Conservation (phyloP, 2,113 vertebrate species). For the Hippocampus guttulatus region DNA sequence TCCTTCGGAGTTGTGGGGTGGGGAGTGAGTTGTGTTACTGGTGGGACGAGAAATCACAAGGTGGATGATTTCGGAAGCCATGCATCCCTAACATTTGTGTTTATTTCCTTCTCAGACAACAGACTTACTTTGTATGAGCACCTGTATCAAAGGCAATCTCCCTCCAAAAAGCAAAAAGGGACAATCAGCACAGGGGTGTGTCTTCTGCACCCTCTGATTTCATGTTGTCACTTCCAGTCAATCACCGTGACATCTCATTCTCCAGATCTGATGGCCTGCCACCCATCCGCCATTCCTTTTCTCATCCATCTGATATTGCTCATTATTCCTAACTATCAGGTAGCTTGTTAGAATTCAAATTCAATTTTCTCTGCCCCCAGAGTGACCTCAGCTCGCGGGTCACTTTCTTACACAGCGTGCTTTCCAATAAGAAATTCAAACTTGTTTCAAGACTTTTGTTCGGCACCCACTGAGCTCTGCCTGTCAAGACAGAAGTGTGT, state of each 20-base stretch:
- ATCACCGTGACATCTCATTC: slow-evolving; percentile 66
- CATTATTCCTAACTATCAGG: slow-evolving; percentile 77
- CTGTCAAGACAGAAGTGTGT: slow-evolving; percentile 48
- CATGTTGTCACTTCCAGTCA: slow-evolving; percentile 48
- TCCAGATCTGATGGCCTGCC: slow-evolving; percentile 50
- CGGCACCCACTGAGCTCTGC: slow-evolving; percentile 50
- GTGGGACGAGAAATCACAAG: slow-evolving; percentile 35
- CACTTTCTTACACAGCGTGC: slow-evolving; percentile 25
- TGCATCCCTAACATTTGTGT: slow-evolving; percentile 20
- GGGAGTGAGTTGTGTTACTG: slow-evolving; percentile 43
- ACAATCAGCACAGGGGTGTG: background rate
- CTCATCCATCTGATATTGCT: slow-evolving; percentile 67
- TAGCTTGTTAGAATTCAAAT: slow-evolving; percentile 76
- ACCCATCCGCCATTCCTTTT: slow-evolving; percentile 42
- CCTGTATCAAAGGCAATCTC: slow-evolving; percentile 21
- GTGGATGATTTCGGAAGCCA: slow-evolving; percentile 24
- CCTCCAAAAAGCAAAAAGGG: background rate
- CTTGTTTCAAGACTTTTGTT: slow-evolving; percentile 58
- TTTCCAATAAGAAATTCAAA: slow-evolving; percentile 67
- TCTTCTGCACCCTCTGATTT: background rate
- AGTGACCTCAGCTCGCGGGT: slow-evolving; percentile 51
- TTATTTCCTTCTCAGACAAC: slow-evolving; percentile 18
- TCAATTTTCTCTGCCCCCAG: slow-evolving; percentile 62
- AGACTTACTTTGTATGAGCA: slow-evolving; percentile 20
- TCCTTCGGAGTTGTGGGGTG: slow-evolving; percentile 31